Base-by-base conservation (phyloP, 1,140 invertebrate genomes). In the Caenorhabditis remanei region DNA sequence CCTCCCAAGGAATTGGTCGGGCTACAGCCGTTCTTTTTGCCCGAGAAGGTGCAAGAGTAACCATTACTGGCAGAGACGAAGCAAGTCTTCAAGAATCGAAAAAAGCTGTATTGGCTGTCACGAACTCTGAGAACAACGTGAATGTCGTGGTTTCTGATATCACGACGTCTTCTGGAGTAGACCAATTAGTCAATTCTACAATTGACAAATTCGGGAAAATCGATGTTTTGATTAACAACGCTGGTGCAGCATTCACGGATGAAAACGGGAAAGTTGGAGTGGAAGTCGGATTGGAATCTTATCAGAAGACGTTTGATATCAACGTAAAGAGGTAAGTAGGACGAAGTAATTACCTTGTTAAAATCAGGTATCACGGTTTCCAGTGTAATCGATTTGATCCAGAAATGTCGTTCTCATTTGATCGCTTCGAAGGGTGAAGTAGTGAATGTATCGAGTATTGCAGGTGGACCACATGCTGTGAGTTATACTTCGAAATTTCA, bases 371-470 rank as follows among this genome's bases (percentile, higher is more conserved):
- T 32, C 16, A 53, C 1, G 9, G 50, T 53, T 9, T 53, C 16
- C 50, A 61, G 56, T 61, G 56, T 61, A 4, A 61, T 61, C 8
- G 56, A 61, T n/a, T 8, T 61, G 14, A 61, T 24, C 16, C 56
- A 61, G n/a, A 61, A 61, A n/a, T 53, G 56, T 61, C 21, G 21
- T n/a, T 96, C 97, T 2, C 94, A 97, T 93, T 93, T 98, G 14
- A 93, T 96, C 7, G 94, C 95, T 93, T 95, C 95, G 0, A 96
- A 96, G 93, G 96, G 96, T 50, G 96, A 95, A 88, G 95, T 97
- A 90, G 96, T 98, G 0, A 98, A 97, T 93, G 95, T 98, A 0
- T 97, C 96, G 4, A 97, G 96, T 92, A 95, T 97, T 0, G 95
- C 95, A 91, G 96, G 96, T 21, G 93, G 94, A 94, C 14, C 56